A percentile compares a stretch with the other conserved stretches of the same genome.
Conservation (phyloP, 1,140 invertebrate species). For the Conopomorpha cramerella region DNA sequence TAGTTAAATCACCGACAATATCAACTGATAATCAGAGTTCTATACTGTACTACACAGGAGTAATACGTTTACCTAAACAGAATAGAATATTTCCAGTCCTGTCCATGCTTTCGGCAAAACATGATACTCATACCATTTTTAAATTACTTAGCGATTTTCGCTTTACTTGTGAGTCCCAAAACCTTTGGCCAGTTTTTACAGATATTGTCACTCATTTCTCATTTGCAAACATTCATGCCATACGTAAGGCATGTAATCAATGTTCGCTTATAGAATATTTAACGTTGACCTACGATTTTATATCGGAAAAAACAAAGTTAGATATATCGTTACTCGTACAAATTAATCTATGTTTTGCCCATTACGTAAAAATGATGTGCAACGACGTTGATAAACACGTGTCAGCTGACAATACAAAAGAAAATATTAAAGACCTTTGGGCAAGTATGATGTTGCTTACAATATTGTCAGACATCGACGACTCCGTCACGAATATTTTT, state of each 20-base stretch:
- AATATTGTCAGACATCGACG: not conserved
- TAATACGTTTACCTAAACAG: not conserved
- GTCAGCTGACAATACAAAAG: not conserved
- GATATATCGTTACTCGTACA: not conserved
- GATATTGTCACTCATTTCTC: not conserved
- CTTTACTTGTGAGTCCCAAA: not conserved
- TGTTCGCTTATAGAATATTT: not conserved
- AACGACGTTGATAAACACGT: not conserved
- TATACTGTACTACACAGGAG: not conserved
- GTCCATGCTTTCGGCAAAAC: not conserved
- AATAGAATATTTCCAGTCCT: not conserved
- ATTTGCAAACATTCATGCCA: not conserved
- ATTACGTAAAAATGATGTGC: not conserved
- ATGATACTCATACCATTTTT: not conserved
- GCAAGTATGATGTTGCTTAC: not conserved
- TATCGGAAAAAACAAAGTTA: not conserved
- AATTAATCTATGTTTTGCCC: not conserved
- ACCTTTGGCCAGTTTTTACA: not conserved
- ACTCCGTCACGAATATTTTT: not conserved
- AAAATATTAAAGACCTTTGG: not conserved
- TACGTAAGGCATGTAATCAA: not conserved
- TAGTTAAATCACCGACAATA: not conserved
- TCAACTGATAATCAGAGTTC: not conserved
- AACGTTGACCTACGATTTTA: no score
- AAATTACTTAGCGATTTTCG: not conserved